Evolutionary conservation across 2,888 invertebrate genomes (phyloP).

Genomic region (Horisme vitalbata): DNA sequence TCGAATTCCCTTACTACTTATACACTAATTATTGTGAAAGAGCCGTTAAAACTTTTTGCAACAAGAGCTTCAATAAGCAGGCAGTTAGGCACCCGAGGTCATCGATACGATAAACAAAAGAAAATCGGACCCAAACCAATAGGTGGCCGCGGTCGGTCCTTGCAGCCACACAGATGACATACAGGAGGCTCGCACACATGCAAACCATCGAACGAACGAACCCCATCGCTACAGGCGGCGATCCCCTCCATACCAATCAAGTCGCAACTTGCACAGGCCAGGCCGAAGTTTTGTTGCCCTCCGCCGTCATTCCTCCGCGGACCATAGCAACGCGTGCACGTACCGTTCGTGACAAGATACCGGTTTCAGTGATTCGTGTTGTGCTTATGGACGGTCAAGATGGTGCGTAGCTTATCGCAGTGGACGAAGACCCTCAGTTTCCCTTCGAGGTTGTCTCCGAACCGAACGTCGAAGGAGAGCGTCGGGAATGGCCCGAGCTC

Average conservation of each 20-base stretch:
- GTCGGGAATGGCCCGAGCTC: constrained; percentile 82
- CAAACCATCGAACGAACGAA: constrained; percentile 30
- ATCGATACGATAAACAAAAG: constrained; percentile 67
- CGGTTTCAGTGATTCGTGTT: constrained; percentile 73
- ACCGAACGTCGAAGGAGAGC: constrained; percentile 89
- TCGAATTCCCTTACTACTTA: no score
- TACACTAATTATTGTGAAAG: constrained; percentile 22
- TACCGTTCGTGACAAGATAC: constrained; percentile 45
- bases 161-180: constrained; percentile 37
- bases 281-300: constrained; percentile 50
- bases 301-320: constrained; percentile 67
- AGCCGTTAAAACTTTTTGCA: constrained; percentile 35
- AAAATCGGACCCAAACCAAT: constrained; percentile 52
- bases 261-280: constrained; percentile 70
- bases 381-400: constrained; percentile 80
- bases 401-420: constrained; percentile 94
- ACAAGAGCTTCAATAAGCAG: constrained; percentile 32
- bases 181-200: constrained; percentile 32
- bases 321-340: constrained; percentile 59
- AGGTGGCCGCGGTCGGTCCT: constrained; percentile 54
- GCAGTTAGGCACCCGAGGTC: constrained; percentile 37
- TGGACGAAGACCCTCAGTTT: constrained; percentile 96
- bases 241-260: constrained; percentile 51
- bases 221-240: constrained; percentile 37
- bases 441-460: constrained; percentile 92